Base-by-base conservation (phyloP, 2,113 vertebrate species). In the Mobula birostris region DNA sequence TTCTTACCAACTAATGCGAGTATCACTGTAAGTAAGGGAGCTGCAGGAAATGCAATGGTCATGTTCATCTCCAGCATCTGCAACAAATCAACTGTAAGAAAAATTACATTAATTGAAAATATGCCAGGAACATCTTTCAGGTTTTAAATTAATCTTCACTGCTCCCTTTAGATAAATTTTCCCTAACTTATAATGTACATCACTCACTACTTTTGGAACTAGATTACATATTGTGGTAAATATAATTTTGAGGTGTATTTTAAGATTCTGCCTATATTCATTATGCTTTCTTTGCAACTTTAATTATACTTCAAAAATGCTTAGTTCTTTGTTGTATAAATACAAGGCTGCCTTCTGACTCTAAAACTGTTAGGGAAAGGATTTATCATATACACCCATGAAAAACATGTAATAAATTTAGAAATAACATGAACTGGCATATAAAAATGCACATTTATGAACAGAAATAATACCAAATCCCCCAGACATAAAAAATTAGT, bases 51-150 rank as follows among this genome's bases (percentile, higher is more conserved):
- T 0, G 99, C 99, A 63, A 99, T 98, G 66, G 98, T 99, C 98
- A 99, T 98, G 96, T 99, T 99, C 99, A 99, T 99, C 96, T 99
- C 99, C 96, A 99, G 96, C 99, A 99, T 99, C 97, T 99, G 99
- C 9, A 99, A 96, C 87, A 99, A 97, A 95, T 99, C 99, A 95
- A 99, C 99, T 99, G 97, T 94, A 94, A 95, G 94, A 94, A 93
- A 77, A 95, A 80, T 12, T 79, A 11, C 24, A 58, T 80, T 80
- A 82, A 94, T 80, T 80, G 48, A 80, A 63, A 72, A 92, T 92
- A 27, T 40, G 19, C 7, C 90, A 92, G 21, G 63, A n/a, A 36
- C 56, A 63, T 66, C 15, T 12, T 68, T 94, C 76, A 61, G 56
- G 9, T 77, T 56, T 48, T 66, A 94, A 36, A 94, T 36, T 58